These are phyloP conservation scores for Caretta caretta DNA, from an alignment of 2,113 vertebrate genomes.

Conservation along the genomic window DNA sequence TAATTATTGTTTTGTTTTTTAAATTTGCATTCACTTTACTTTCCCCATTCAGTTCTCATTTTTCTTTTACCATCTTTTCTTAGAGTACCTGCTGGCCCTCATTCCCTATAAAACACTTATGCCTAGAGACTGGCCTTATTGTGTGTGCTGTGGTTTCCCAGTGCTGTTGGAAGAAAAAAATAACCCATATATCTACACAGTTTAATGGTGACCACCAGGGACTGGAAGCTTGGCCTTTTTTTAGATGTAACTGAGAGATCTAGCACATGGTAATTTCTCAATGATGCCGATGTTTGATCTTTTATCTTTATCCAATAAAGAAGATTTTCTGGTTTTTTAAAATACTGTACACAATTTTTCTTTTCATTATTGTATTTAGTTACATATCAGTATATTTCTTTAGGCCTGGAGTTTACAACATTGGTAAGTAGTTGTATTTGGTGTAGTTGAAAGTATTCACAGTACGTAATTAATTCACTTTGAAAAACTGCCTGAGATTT, in stretches of 20 bases:
- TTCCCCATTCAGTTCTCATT: neutral
- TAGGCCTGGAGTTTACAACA: neutral
- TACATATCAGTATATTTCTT: conserved; percentile 6
- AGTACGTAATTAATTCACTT: neutral
- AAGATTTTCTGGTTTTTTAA: neutral
- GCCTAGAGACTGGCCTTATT: neutral
- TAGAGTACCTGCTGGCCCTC: neutral
- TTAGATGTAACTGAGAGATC: neutral
- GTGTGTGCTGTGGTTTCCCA: conserved; percentile 5
- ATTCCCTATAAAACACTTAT: neutral
- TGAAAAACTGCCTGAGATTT: neutral
- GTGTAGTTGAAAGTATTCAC: neutral
- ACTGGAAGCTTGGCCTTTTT: neutral
- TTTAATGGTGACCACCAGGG: neutral
- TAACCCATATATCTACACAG: neutral
- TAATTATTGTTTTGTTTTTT: neutral
- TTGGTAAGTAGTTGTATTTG: conserved; percentile 10
- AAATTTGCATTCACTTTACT: neutral
- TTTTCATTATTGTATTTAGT: neutral
- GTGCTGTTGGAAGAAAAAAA: neutral
- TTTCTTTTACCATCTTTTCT: neutral
- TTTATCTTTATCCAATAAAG: neutral
- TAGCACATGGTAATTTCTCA: neutral
- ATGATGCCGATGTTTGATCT: neutral
- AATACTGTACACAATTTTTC: neutral